Base-by-base conservation (phyloP, 2,888 invertebrate genomes). In the Melanostoma mellinum region DNA sequence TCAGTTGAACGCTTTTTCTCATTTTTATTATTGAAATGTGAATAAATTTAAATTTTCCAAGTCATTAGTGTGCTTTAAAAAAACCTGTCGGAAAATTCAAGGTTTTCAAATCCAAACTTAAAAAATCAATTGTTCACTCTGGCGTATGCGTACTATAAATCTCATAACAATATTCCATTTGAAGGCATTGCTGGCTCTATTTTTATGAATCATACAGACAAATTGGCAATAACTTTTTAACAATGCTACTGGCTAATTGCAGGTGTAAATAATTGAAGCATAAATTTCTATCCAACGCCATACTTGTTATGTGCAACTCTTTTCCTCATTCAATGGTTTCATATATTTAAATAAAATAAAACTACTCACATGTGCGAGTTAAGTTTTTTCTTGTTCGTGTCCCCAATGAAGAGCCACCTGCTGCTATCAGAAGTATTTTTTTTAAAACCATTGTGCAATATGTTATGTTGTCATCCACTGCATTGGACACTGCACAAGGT, bases 241-340 rank as follows among this genome's bases (percentile, higher is more conserved):
- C 48, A 50, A 38, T 69, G 60, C 63, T 67, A 33, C 35, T 44
- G 71, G 74, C 48, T 79, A 84, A 84, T 84, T 75, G 71, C 79
- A 84, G 84, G 74, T 79, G 79, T 69, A 61, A 79, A 69, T 79
- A 75, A 84, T 84, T 84, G 79, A 53, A 61, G 65, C 61, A 71
- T 75, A 75, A 79, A 79, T 79, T 65, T 46, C 53, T 71, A 61
- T 61, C 40, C 69, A 44, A 48, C 74, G 44, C 30, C 36, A 55
- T 48, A 65, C 42, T 44, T 68, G 61, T 67, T 61, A 61, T 42
- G n/a, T 44, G 20, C 20, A 44, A 60, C 20, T 20, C 20, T 20
- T 20, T 20, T 20, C 20, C 20, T 20, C 20, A 20, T 20, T 20
- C 20, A 65, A 67, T 74, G 40, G 33, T 71, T 40, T 32, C 53